A percentile compares a stretch with the other conserved stretches of the same genome.
Evolutionary conservation across 2,113 vertebrate species (phyloP).

Genomic region (Origma solitaria): DNA sequence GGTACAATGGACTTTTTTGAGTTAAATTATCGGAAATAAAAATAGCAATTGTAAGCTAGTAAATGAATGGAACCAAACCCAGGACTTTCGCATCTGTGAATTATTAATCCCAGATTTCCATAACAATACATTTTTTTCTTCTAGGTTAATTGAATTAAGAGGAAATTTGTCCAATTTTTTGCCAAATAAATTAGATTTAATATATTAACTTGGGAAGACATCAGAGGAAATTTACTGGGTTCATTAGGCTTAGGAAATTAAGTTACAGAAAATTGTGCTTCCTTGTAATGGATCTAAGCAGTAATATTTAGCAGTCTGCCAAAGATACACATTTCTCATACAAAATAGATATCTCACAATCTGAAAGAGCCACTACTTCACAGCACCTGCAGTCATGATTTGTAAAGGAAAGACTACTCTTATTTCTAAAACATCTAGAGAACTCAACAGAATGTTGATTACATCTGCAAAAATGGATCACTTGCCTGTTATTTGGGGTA

Average conservation of each 20-base stretch:
- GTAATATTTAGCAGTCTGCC: conserved; percentile 69
- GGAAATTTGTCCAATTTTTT: conserved; percentile 66
- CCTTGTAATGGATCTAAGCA: conserved; percentile 73
- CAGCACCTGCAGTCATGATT: not conserved
- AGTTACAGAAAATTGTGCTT: conserved; percentile 75
- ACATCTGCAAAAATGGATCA: not conserved
- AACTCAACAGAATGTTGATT: not conserved
- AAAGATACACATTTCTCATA: conserved; percentile 68
- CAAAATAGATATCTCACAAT: conserved; percentile 51
- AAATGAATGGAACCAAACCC: conserved; percentile 37
- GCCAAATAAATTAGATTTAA: conserved; percentile 76
- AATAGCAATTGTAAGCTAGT: not conserved
- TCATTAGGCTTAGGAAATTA: conserved; percentile 82
- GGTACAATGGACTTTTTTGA: not conserved
- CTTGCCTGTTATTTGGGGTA: not conserved
- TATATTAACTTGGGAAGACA: conserved; percentile 76
- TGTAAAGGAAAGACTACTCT: not conserved
- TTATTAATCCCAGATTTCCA: conserved; percentile 67
- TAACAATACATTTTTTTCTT: conserved; percentile 61
- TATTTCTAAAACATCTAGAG: not conserved
- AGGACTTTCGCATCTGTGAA: conserved; percentile 39
- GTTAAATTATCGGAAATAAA: conserved; percentile 5
- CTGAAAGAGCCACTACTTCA: conserved; percentile 1
- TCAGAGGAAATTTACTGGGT: conserved; percentile 77
- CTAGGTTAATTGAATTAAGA: conserved; percentile 73